Evolutionary conservation across 2,797 vertebrate species (phyloP).

Genomic region (Anolis apletophallus): DNA sequence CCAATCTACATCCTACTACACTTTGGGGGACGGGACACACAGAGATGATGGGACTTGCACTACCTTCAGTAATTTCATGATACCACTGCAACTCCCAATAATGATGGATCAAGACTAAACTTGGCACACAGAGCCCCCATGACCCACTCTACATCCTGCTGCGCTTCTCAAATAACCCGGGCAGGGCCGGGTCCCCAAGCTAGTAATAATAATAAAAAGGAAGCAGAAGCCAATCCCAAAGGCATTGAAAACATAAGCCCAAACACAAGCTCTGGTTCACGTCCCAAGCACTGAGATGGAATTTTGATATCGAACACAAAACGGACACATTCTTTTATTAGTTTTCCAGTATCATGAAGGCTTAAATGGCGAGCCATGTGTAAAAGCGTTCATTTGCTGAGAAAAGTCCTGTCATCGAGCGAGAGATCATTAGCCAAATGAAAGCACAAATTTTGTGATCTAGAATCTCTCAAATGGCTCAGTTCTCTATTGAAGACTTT

Average conservation of each 20-base stretch:
- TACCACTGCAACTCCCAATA: no score
- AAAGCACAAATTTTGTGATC: conserved; percentile 3
- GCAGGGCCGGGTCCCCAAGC: no score
- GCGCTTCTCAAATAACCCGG: no score
- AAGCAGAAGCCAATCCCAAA: neutral
- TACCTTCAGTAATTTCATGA: no score
- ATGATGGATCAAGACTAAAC: no score
- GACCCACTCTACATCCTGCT: no score
- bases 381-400: conserved; percentile 36
- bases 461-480: neutral
- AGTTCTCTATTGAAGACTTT: conserved; percentile 32
- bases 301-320: conserved; percentile 13
- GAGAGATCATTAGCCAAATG: conserved; percentile 25
- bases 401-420: conserved; percentile 43
- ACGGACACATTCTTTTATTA: conserved; percentile 19
- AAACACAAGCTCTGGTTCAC: neutral
- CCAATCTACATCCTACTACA: no score
- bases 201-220: neutral
- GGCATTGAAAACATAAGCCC: neutral
- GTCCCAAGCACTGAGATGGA: neutral
- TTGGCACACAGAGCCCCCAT: no score
- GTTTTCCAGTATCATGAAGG: conserved; percentile 8
- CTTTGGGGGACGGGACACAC: no score
- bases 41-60: no score
- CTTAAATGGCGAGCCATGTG: conserved; percentile 34